phyloP scores from a whole-genome alignment of 2,888 invertebrate genomes.

The Chrysopilus asiliformis region DNA sequence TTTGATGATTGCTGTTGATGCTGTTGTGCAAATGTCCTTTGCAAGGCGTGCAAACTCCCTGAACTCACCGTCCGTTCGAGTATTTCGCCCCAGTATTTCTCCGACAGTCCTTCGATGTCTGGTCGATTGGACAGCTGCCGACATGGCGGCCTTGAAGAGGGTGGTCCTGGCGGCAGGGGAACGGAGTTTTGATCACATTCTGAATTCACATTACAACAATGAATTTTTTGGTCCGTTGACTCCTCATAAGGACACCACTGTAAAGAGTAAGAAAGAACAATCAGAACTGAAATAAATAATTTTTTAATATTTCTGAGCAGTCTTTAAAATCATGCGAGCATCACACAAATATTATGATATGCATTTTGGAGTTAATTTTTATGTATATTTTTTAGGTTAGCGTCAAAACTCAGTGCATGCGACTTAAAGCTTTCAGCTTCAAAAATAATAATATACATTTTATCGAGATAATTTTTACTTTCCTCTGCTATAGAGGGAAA shows the following conservation, averaged over 20 bases:
- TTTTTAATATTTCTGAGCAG: no score
- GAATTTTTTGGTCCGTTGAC: constrained; percentile 32
- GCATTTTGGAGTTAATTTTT: no score
- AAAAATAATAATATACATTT: no score
- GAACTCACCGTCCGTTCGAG: constrained; percentile 64
- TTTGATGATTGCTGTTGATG: constrained; percentile 29
- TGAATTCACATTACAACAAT: constrained; percentile 30
- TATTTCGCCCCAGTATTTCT: constrained; percentile 65
- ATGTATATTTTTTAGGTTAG: no score
- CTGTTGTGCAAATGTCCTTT: constrained; percentile 32
- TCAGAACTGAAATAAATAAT: no score
- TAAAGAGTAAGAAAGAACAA: constrained; percentile 8
- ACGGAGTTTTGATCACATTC: constrained; percentile 35
- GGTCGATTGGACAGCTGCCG: constrained; percentile 25
- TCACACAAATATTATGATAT: no score
- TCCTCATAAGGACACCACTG: constrained; percentile 33
- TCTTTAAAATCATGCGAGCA: no score
- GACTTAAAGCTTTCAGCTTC: no score
- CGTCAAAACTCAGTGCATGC: no score
- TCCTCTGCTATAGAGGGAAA: no score
- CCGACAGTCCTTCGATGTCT: constrained; percentile 52
- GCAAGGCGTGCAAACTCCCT: constrained; percentile 57
- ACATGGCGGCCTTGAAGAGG: constrained; percentile 28
- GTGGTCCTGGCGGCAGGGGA: constrained; percentile 34
- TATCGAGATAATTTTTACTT: no score